Conservation (phyloP, 2,797 vertebrate genomes). For the Gymnoscopelus braueri region DNA sequence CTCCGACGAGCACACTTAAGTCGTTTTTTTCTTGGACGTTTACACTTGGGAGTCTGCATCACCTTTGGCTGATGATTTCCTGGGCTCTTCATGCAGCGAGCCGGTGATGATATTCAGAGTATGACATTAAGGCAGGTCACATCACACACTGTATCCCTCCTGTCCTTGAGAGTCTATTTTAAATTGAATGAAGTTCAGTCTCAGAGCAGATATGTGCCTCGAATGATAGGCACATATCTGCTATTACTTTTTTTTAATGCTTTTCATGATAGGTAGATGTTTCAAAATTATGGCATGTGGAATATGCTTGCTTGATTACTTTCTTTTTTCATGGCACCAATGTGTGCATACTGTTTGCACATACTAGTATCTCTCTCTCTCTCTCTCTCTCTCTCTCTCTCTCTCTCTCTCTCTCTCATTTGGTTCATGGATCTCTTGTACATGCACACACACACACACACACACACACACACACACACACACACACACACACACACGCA, state of each 20-base stretch:
- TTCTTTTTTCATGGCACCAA: conserved; percentile 11
- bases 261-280: conserved; percentile 25
- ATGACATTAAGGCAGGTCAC: conserved; percentile 18
- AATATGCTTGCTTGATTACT: conserved; percentile 39
- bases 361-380: too few species aligned
- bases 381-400: too few species aligned
- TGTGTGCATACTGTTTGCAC: not conserved
- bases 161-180: conserved; percentile 43
- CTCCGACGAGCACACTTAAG: too few species aligned
- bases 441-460: too few species aligned
- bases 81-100: not conserved
- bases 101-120: conserved; percentile 9
- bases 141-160: conserved; percentile 10
- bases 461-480: too few species aligned
- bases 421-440: too few species aligned
- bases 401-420: too few species aligned
- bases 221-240: conserved; percentile 26
- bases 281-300: conserved; percentile 47
- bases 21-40: too few species aligned
- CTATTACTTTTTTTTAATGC: too few species aligned
- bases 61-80: conserved; percentile 8
- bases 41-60: not conserved
- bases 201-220: conserved; percentile 21
- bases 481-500: not conserved
- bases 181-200: conserved; percentile 56